phyloP scores from a whole-genome alignment of 1,140 invertebrate genomes.

The Achatina immaculata region DNA sequence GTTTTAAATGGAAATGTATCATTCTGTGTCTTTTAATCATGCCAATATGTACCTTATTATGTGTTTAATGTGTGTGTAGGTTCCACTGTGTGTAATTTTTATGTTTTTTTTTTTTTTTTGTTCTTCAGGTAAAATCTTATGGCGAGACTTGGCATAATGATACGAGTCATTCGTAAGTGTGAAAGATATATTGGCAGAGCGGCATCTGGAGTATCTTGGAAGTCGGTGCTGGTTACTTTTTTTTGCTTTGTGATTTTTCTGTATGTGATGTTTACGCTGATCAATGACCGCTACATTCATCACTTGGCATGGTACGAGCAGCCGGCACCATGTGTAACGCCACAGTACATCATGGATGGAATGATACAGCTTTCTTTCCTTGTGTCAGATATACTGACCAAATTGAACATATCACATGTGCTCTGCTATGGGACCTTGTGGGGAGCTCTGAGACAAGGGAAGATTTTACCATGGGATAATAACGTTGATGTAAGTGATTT shows the following conservation, averaged over 20 bases:
- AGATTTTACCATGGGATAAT: constrained; percentile 72
- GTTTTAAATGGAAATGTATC: too few relatives aligned
- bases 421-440: constrained; percentile 75
- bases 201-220: constrained; percentile 19
- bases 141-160: background rate
- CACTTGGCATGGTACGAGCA: constrained; percentile 84
- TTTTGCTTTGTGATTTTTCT: constrained; percentile 47
- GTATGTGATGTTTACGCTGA: constrained; percentile 28
- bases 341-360: constrained; percentile 80
- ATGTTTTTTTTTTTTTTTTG: too few relatives aligned
- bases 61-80: too few relatives aligned
- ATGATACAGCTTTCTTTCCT: constrained; percentile 31
- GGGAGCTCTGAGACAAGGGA: constrained; percentile 72
- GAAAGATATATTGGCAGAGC: background rate
- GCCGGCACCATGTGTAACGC: constrained; percentile 78
- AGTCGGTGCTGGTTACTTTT: constrained; percentile 27
- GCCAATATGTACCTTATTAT: too few relatives aligned
- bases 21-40: too few relatives aligned
- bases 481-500: constrained; percentile 71
- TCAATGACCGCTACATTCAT: constrained; percentile 74
- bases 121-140: too few relatives aligned
- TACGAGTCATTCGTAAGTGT: background rate
- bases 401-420: constrained; percentile 70
- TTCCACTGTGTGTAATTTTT: too few relatives aligned
- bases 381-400: constrained; percentile 50